These are phyloP conservation scores for Plectrocnemia conspersa DNA, from an alignment of 1,140 invertebrate genomes.

Conservation along the genomic window DNA sequence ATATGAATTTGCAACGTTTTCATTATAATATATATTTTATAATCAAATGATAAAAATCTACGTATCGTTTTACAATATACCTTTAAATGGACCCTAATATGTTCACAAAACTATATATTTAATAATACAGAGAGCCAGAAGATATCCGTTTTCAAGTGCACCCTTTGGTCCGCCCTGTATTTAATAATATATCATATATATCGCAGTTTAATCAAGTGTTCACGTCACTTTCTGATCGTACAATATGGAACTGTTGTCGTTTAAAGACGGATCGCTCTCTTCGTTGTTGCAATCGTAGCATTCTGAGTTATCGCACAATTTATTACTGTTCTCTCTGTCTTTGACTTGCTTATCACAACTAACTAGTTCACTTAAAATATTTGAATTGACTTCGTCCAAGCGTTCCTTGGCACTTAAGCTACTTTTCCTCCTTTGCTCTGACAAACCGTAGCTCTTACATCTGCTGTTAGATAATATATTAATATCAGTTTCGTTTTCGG, in stretches of 20 bases:
- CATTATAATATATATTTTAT: too few species aligned
- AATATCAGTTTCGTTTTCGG: slow-evolving; percentile 13
- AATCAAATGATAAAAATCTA: too few species aligned
- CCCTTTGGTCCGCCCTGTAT: too few species aligned
- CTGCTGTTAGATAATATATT: background rate
- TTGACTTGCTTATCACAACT: slow-evolving; percentile 27
- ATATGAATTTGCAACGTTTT: too few species aligned
- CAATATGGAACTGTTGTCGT: slow-evolving; percentile 19
- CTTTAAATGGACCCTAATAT: slow-evolving; percentile 12
- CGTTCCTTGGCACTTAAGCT: slow-evolving; percentile 16
- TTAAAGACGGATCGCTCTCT: slow-evolving; percentile 25
- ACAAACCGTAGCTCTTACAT: background rate
- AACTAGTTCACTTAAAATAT: slow-evolving; percentile 29
- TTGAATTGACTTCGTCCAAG: slow-evolving; percentile 32
- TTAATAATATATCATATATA: too few species aligned
- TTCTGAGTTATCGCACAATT: slow-evolving; percentile 10
- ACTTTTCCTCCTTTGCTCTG: background rate
- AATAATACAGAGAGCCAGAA: background rate
- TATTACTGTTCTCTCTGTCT: slow-evolving; percentile 24
- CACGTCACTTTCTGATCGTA: slow-evolving; percentile 21
- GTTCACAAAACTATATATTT: background rate
- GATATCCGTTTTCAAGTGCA: too few species aligned
- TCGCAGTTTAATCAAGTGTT: slow-evolving; percentile 31
- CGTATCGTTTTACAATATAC: slow-evolving; percentile 8
- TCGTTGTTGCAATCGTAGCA: slow-evolving; percentile 13